These are phyloP conservation scores for Aleiodes leptofemur DNA, from an alignment of 2,888 invertebrate species.

Conservation along the genomic window DNA sequence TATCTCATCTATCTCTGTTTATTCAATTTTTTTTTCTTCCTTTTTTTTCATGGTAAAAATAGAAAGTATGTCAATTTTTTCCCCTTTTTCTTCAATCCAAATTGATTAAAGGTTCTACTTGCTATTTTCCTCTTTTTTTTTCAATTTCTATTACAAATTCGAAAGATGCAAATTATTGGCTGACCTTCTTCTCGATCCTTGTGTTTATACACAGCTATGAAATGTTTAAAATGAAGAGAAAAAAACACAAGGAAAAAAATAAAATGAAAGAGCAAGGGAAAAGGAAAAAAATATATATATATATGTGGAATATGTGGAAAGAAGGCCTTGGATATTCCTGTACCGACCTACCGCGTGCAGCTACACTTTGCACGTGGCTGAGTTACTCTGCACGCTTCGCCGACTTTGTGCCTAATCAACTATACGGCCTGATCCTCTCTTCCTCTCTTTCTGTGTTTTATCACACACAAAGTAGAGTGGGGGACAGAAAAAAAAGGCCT, in stretches of 20 bases:
- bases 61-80: neutral
- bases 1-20: too few species aligned
- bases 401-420: constrained; percentile 67
- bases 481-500: too few species aligned
- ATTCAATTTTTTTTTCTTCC: too few species aligned
- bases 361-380: constrained; percentile 62
- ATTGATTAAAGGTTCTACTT: constrained; percentile 44
- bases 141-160: constrained; percentile 16
- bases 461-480: neutral
- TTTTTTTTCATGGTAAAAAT: neutral
- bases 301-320: constrained; percentile 33
- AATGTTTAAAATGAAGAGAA: constrained; percentile 3
- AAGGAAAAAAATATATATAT: constrained; percentile 38
- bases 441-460: constrained; percentile 41
- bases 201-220: constrained; percentile 26
- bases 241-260: constrained; percentile 17
- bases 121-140: constrained; percentile 28
- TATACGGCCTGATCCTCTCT: constrained; percentile 57
- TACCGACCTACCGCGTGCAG: constrained; percentile 44
- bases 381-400: constrained; percentile 65
- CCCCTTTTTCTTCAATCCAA: constrained; percentile 7
- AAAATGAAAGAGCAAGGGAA: constrained; percentile 1
- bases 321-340: constrained; percentile 58
- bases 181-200: constrained; percentile 31
- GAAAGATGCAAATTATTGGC: constrained; percentile 34